Base-by-base conservation (phyloP, 1,140 invertebrate species). In the Drosophila micromelanica region DNA sequence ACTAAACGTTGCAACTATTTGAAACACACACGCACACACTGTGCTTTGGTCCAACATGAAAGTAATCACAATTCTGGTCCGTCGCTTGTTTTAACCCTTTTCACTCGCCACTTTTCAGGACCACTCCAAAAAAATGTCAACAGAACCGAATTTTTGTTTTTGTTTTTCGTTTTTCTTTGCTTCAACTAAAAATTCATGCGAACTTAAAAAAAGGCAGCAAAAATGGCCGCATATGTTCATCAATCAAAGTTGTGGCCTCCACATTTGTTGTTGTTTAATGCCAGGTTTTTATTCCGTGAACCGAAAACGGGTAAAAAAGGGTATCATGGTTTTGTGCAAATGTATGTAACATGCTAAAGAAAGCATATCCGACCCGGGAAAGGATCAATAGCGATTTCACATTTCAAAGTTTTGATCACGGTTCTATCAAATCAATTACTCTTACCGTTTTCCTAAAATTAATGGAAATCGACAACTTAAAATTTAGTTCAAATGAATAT, bases 1-100 rank as follows among this genome's bases (percentile, higher is more conserved):
- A 87, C 84, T 89, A 87, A 87, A 87, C 79, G 82, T 79, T 89
- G 84, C 79, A 87, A 87, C 84, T 87, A 87, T 87, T 87, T 87
- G 69, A 65, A 87, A 55, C 42, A 40, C 38, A 48, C 46, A 37
- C 20, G 45, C 20, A 30, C 38, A 61, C 5, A 65, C 37, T 6
- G n/a, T 35, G 40, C 15, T 59, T 60, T 69, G 75, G 75, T 52
- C 82, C 71, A 64, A 82, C 84, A 89, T 87, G 73, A 87, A 79
- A 79, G 76, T 87, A 87, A 87, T 87, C 84, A 87, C 82, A 82
- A 79, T 89, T 89, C 63, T 68, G 64, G 76, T 76, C 76, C 32
- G 20, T 59, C 46, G 71, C 27, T 54, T 30, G 57, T 51, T 61
- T 73, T 62, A 70, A 70, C 65, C 73, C 67, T 71, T 74, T 71